Evolutionary conservation across 2,888 invertebrate genomes (phyloP), one percentile per base, ranked within the genome.

Genomic region (Ferdinandea cuprea): DNA sequence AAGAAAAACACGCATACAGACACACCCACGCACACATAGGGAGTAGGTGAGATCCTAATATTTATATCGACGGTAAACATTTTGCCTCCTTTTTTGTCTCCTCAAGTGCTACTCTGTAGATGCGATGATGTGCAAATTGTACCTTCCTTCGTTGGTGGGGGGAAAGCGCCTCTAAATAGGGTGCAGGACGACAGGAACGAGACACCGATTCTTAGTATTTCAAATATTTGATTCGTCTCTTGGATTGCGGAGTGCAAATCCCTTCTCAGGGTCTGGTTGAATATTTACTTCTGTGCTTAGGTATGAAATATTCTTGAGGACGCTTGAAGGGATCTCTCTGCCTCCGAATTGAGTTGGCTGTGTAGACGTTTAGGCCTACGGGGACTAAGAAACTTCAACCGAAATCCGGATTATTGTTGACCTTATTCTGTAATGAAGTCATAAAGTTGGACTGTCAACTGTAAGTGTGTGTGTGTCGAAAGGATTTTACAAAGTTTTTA

Each of bases 161-260:
- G n/a, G n/a, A n/a, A n/a, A n/a, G n/a, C n/a, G n/a, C n/a, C n/a
- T 28, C 1, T 5, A 2, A 6, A 30, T 15, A 28, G 48, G 74
- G 28, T 58, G 37, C 42, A 5, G 15, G 28, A 48, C n/a, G n/a
- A 25, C 25, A 25, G 32, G 54, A 72, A 42, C 28, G 63, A 17
- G 63, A 44, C 35, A 63, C 48, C 25, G 63, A 69, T 69, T 80
- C 76, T 76, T 80, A 80, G 69, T 69, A 80, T 76, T 80, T 76
- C 68, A 80, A 80, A 80, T 80, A 63, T 80, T 80, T 80, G 76
- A 80, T 63, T 76, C 80, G 48, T 58, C 63, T 76, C 61, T 56
- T 19, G 68, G 68, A 74, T 69, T 80, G 48, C 46, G 56, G 59
- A 69, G 48, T 68, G 74, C 74, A 69, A 68, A 63, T 80, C 56